Evolutionary conservation across 2,113 vertebrate genomes (phyloP), one percentile per base, ranked within the genome.

Genomic region (Urocolius indicus): DNA sequence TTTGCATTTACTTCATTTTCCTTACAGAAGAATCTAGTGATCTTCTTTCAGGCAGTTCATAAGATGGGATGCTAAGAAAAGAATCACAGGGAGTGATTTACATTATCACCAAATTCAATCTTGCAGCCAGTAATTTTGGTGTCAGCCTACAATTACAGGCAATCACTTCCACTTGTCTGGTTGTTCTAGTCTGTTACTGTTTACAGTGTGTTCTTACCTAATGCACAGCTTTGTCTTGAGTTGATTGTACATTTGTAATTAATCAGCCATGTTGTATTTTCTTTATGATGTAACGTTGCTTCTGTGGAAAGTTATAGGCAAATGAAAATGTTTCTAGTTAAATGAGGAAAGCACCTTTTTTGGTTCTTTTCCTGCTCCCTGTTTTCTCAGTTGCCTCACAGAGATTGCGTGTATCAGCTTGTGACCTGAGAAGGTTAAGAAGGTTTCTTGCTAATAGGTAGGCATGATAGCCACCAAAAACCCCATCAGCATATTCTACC

Each of bases 81-180:
- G 94, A 92, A 75, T 95, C 93, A 46, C 41, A 65, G 88, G 77
- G 87, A 65, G 68, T 86, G 93, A 95, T 95, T 87, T 91, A 95
- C 79, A 93, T 96, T 93, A 96, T 94, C 69, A 68, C 81, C 75
- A 94, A 86, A 94, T 97, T 91, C 84, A 83, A 14, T 94, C 89
- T 90, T 76, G 85, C 95, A 97, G 92, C 79, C 81, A 66, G 89
- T 94, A 96, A 96, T 96, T 95, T 94, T 74, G 78, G 65, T 97
- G 80, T 94, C 75, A 89, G 16, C 43, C 89, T 78, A 41, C 54
- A 94, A 92, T 93, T 95, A 95, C 78, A 93, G 78, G 59, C 57
- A 94, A 96, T 94, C 80, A 21, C 69, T 91, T 82, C 66, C 62
- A 86, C 71, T 82, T 0, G 1, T 45, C 83, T 94, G 68, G 27